Conservation (phyloP, 2,797 vertebrate genomes). For the Acrocephalus scirpaceus region DNA sequence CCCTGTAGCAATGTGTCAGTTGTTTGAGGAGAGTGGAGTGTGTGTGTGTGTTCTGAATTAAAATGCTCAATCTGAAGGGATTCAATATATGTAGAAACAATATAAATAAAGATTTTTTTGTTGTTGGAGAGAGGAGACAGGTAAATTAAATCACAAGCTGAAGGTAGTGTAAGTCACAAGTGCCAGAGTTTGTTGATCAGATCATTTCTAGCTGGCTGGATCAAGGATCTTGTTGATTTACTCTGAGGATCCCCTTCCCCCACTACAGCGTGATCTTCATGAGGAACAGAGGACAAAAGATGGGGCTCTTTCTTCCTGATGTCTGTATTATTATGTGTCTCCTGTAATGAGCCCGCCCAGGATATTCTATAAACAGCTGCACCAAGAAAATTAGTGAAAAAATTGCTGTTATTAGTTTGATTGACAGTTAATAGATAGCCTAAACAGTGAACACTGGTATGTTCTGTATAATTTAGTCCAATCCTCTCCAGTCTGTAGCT, state of each 20-base stretch:
- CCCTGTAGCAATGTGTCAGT: not conserved
- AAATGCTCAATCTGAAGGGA: not conserved
- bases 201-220: slow-evolving; percentile 37
- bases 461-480: slow-evolving; percentile 80
- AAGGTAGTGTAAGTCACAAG: not conserved
- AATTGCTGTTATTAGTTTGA: slow-evolving; percentile 87
- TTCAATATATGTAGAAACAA: not conserved
- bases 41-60: not conserved
- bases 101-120: not conserved
- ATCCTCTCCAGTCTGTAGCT: slow-evolving; percentile 76
- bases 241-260: slow-evolving; percentile 8
- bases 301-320: slow-evolving; percentile 65
- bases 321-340: slow-evolving; percentile 73
- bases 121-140: not conserved
- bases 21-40: not conserved
- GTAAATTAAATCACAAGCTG: not conserved
- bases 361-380: slow-evolving; percentile 85
- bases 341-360: slow-evolving; percentile 72
- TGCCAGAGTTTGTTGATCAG: not conserved
- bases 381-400: slow-evolving; percentile 80
- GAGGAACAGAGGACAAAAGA: slow-evolving; percentile 68
- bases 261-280: slow-evolving; percentile 4
- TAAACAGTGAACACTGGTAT: slow-evolving; percentile 77
- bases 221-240: slow-evolving; percentile 33
- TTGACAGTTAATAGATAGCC: slow-evolving; percentile 83